A percentile compares a stretch with the other conserved stretches of the same genome.
phyloP scores from a whole-genome alignment of 2,888 invertebrate genomes.

The Agrotis ipsilon region DNA sequence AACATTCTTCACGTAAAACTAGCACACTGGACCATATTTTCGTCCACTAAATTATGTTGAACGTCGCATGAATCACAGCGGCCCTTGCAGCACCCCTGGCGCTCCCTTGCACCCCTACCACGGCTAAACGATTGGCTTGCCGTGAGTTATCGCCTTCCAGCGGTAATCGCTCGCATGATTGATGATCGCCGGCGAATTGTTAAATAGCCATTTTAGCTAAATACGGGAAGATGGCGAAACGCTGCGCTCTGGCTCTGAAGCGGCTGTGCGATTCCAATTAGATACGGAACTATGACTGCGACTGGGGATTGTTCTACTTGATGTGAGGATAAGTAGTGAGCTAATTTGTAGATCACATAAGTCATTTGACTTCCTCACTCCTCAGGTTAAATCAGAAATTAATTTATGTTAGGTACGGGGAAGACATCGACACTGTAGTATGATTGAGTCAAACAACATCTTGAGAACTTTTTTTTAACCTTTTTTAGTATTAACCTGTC shows the following conservation, averaged over 20 bases:
- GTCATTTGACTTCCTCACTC: neutral
- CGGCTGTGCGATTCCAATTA: constrained; percentile 61
- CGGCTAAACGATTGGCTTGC: constrained; percentile 68
- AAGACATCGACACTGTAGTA: too few species aligned
- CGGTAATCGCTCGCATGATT: constrained; percentile 66
- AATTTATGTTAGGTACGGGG: neutral
- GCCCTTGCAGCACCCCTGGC: constrained; percentile 56
- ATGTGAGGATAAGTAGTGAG: constrained; percentile 25
- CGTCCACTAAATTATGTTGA: constrained; percentile 59
- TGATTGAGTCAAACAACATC: too few species aligned
- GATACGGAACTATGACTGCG: constrained; percentile 38
- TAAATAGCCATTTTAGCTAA: constrained; percentile 73
- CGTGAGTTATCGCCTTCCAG: constrained; percentile 63
- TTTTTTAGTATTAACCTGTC: too few species aligned
- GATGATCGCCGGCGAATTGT: constrained; percentile 65
- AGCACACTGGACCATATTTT: constrained; percentile 49
- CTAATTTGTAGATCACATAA: neutral
- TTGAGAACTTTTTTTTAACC: too few species aligned
- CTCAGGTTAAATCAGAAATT: neutral
- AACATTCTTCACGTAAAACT: constrained; percentile 38
- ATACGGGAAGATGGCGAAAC: constrained; percentile 64
- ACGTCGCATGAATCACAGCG: constrained; percentile 60
- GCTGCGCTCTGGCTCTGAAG: constrained; percentile 31
- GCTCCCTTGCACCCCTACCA: constrained; percentile 44
- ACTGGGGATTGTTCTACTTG: constrained; percentile 27